Evolutionary conservation across 1,140 invertebrate species (phyloP).

Genomic region (Sinella curviseta): DNA sequence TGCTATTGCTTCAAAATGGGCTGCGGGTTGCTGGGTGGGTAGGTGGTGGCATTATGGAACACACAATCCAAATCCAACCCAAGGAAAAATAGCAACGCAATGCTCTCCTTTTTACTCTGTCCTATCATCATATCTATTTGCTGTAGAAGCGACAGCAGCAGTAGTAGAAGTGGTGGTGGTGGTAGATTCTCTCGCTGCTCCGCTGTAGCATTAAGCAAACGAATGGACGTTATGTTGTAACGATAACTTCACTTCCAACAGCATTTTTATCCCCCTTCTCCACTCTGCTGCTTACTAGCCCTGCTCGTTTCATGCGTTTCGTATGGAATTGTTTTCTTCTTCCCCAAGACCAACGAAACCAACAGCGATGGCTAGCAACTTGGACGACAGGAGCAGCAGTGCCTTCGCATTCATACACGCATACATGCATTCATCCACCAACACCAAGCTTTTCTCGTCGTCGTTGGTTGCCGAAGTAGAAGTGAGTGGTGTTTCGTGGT

Average conservation of each 20-base stretch:
- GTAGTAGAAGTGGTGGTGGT: not conserved
- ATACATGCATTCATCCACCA: not conserved
- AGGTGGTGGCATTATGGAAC: conserved; percentile 14
- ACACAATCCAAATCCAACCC: not conserved
- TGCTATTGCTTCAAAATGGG: not conserved
- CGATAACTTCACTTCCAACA: not conserved
- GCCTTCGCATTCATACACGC: too few species aligned
- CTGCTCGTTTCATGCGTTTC: not conserved
- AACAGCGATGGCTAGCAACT: not conserved
- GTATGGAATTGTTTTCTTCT: not conserved
- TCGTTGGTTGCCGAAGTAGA: not conserved
- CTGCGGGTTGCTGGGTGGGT: conserved; percentile 11
- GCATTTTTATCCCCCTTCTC: conserved; percentile 19
- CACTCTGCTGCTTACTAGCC: not conserved
- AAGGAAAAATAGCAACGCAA: not conserved
- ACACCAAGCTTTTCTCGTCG: not conserved
- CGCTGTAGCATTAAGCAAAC: not conserved
- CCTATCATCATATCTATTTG: not conserved
- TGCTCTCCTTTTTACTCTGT: not conserved
- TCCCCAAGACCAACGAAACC: not conserved
- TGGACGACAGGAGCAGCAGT: too few species aligned
- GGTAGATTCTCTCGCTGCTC: too few species aligned
- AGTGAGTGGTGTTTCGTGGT: conserved; percentile 1
- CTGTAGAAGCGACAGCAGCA: not conserved
- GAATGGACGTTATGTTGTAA: not conserved